Base-by-base conservation (phyloP, 1,140 invertebrate genomes). In the Drosophila lacertosa region DNA sequence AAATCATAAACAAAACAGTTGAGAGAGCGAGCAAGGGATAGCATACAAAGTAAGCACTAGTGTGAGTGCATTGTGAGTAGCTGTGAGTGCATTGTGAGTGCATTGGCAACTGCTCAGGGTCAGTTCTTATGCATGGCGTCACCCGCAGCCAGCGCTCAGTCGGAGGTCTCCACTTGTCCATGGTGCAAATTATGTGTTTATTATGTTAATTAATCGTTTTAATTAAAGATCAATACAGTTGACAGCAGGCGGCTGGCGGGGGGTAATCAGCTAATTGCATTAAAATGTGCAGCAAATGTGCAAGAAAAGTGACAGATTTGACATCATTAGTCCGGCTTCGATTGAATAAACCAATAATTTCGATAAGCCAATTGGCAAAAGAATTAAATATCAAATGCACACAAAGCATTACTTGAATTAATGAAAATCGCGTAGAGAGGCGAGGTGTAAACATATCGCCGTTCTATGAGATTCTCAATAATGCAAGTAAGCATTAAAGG, bases 1-100 rank as follows among this genome's bases (percentile, higher is more conserved):
- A 81, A 81, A 82, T 81, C 77, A 80, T 77, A 80, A 80, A 80
- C 77, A 82, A 73, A 63, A 68, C 69, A 45, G 74, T 73, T 72
- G 48, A 77, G 58, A 55, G 39, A 57, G 4, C 22, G 53, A 45
- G 59, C 32, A 44, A 32, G 57, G 53, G 40, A 22, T 22, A 22
- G 15, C 24, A 13, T 26, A 11, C 11, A 33, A 40, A 39, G 45
- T 48, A 35, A 26, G 5, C n/a, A 7, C 32, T 42, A 15, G 22
- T 60, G 29, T 58, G 44, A 29, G 20, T 47, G 11, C 11, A 15
- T n/a, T 33, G 44, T 29, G 64, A 35, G 57, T 68, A 45, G 37
- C 26, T 64, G 59, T 62, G 24, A 35, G 16, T 26, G 24, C 16
- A 32, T 22, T 26, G 47, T 22, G 51, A 54, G 22, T 55, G 48